Percentiles rank a stretch among this genome's conserved stretches.
These are phyloP conservation scores for Mactromeris polynyma DNA, from an alignment of 2,888 invertebrate species.

Conservation along the genomic window DNA sequence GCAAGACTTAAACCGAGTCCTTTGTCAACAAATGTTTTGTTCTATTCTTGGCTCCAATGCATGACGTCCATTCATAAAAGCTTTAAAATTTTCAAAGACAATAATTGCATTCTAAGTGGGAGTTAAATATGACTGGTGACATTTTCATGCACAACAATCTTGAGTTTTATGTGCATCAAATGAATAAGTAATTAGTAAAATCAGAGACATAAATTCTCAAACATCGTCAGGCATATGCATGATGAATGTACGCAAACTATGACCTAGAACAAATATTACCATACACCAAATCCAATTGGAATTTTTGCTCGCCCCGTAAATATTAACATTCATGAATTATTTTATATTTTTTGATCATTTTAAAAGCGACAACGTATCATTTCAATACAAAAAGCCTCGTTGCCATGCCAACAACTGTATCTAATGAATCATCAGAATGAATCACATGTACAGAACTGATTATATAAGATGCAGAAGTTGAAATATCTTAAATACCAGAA, in stretches of 20 bases:
- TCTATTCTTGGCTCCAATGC: not conserved
- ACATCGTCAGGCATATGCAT: not conserved
- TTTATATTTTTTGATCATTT: not conserved
- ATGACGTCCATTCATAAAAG: slow-evolving; percentile 21
- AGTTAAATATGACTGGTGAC: slow-evolving; percentile 19
- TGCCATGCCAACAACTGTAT: not conserved
- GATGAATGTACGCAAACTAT: not conserved
- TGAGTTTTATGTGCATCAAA: slow-evolving; percentile 22
- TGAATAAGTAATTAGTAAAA: slow-evolving; percentile 13
- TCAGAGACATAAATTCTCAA: not conserved
- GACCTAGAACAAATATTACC: no score
- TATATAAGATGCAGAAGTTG: not conserved
- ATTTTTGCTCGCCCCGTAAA: not conserved
- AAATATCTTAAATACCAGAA: not conserved
- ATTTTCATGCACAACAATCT: slow-evolving; percentile 19
- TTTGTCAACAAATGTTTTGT: no score
- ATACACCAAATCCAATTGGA: no score
- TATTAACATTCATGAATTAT: not conserved
- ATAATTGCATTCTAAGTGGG: not conserved
- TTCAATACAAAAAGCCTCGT: not conserved
- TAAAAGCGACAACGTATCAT: not conserved
- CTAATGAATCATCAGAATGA: not conserved
- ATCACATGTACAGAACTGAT: not conserved
- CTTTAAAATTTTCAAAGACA: slow-evolving; percentile 4
- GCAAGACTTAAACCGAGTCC: no score